Evolutionary conservation across 2,797 vertebrate species (phyloP), one percentile per base, ranked within the genome.

Genomic region (Gobio occitaniae): DNA sequence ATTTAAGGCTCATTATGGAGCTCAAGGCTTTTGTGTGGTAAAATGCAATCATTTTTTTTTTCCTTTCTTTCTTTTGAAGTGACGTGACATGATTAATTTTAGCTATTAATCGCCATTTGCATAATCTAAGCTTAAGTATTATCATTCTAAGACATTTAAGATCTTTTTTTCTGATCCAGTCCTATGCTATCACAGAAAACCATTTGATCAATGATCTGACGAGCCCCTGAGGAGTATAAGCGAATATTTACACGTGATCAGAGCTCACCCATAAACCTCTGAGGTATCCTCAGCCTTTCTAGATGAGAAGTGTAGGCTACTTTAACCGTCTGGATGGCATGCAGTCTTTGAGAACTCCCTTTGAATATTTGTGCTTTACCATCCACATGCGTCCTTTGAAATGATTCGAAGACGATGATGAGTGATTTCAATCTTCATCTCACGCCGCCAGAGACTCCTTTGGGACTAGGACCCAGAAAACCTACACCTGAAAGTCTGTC

Each of bases 401-500:
- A 72, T 44, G 9, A 15, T 15, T 63, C 13, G 5, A 63, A 63
- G 61, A 65, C 13, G 13, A 16, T 8, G 63, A 32, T 8, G 63
- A 16, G 63, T 32, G 63, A 65, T 65, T 32, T 65, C 7, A 32
- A 32, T 65, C 63, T 65, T 65, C 63, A 69, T 90, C 80, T 78
- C 21, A 76, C 76, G 88, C 80, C 79, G 85, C 88, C 75, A 78
- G 84, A 80, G 72, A 78, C 78, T 89, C 71, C 86, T 74, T 88
- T 80, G 87, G 87, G 63, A 82, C 52, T 78, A 71, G 74, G 82
- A 15, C 68, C 81, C 80, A 21, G 54, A 84, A 50, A 63, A 80
- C 59, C 89, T 96, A 98, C 88, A 96, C 96, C 59, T 97, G 96
- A 93, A 96, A 95, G 86, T 97, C 95, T 2, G 90, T 95, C 76